Percentiles rank a stretch among this genome's conserved stretches.
Conservation (phyloP, 2,888 invertebrate species). For the Tenthredo amoena region DNA sequence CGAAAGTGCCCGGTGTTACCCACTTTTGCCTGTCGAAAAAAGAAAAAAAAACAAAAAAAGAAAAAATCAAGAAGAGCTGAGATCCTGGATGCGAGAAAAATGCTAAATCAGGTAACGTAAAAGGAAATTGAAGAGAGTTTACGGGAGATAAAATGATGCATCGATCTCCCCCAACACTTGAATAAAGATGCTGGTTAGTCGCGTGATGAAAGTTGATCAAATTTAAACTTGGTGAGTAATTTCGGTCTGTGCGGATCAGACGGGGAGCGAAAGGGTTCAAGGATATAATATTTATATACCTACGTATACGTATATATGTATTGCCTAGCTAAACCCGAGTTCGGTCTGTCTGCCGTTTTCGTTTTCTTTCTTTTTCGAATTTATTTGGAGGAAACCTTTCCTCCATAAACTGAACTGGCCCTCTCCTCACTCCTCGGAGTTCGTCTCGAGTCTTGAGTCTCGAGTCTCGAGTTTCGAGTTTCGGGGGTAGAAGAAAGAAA, state of each 20-base stretch:
- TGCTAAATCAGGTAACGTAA: neutral
- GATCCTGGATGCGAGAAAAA: neutral
- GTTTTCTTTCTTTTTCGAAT: neutral
- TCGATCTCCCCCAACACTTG: neutral
- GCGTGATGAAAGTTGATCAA: neutral
- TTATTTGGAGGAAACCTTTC: neutral
- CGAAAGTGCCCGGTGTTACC: neutral
- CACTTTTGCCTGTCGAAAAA: neutral
- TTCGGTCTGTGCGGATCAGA: neutral
- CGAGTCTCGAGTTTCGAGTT: neutral
- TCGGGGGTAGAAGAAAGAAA: neutral
- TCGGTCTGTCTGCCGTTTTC: neutral
- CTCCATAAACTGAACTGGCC: neutral
- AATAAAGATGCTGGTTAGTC: too few relatives aligned
- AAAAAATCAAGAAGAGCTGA: neutral
- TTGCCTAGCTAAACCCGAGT: neutral
- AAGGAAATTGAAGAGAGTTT: neutral
- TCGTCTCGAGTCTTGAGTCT: neutral
- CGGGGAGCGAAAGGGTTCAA: slow-evolving; percentile 5
- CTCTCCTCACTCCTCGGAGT: neutral
- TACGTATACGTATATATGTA: neutral
- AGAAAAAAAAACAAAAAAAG: too few relatives aligned
- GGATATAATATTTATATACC: neutral
- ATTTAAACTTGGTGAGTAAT: neutral
- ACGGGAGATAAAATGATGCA: neutral